Evolutionary conservation across 2,888 invertebrate species (phyloP).

Genomic region (Caenorhabditis panamensis): DNA sequence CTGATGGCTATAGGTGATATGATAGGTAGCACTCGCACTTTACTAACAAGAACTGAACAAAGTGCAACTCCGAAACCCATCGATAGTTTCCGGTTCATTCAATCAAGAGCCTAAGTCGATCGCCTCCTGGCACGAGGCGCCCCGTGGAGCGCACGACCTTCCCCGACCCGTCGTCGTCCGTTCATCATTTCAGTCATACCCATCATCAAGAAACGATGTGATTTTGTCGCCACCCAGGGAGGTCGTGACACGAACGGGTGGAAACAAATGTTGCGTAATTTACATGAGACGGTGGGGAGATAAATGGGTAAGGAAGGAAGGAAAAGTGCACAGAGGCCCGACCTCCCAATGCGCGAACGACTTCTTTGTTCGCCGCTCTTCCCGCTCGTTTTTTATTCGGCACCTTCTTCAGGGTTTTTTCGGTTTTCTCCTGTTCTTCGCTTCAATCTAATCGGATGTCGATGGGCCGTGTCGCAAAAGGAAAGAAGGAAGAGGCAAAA

Average conservation of each 20-base stretch:
- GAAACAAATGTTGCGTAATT: constrained; percentile 56
- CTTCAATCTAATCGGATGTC: constrained; percentile 19
- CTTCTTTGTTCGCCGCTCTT: constrained; percentile 42
- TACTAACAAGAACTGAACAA: not conserved
- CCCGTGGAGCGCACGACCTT: constrained; percentile 30
- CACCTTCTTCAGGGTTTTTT: not conserved
- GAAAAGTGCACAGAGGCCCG: constrained; percentile 26
- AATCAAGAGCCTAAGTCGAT: constrained; percentile 3
- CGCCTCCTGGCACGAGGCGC: constrained; percentile 25
- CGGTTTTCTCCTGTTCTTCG: not conserved
- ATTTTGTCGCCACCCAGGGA: constrained; percentile 37
- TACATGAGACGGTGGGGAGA: constrained; percentile 18
- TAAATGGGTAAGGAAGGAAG: constrained; percentile 2
- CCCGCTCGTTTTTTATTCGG: constrained; percentile 5
- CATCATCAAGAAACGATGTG: constrained; percentile 28
- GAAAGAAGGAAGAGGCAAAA: constrained; percentile 19
- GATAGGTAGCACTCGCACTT: not conserved
- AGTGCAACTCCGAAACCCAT: constrained; percentile 1
- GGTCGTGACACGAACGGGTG: constrained; percentile 17
- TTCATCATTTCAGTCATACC: constrained; percentile 58
- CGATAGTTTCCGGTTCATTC: constrained; percentile 8
- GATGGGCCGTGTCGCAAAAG: constrained; percentile 33
- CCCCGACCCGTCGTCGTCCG: constrained; percentile 1
- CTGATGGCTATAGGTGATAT: too few relatives aligned
- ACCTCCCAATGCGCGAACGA: constrained; percentile 57